Conservation (phyloP, 2,113 vertebrate genomes). For the Atherinomorus stipes region DNA sequence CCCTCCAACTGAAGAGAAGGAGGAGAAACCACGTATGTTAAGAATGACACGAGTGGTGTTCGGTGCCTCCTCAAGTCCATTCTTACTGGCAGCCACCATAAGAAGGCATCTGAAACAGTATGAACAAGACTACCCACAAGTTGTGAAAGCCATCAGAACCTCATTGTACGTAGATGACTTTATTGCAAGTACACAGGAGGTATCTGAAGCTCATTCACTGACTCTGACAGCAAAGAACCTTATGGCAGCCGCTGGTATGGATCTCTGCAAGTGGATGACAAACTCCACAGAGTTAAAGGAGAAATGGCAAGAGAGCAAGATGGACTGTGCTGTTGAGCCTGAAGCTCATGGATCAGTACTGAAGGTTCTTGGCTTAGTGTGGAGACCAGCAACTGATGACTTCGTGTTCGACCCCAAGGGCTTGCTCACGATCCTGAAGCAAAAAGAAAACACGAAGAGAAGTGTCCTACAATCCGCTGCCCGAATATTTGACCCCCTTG, state of each 20-base stretch:
- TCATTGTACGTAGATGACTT: slow-evolving; percentile 46
- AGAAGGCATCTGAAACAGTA: slow-evolving; percentile 22
- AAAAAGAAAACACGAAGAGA: neutral
- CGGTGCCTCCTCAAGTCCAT: slow-evolving; percentile 15
- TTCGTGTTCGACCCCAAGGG: neutral
- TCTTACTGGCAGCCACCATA: slow-evolving; percentile 21
- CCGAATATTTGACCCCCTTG: no score
- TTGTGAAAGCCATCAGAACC: slow-evolving; percentile 15
- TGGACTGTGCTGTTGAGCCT: no score
- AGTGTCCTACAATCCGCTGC: slow-evolving; percentile 1
- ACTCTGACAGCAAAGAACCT: no score
- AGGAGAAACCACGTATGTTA: neutral
- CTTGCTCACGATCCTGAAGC: neutral
- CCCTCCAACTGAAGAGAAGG: no score
- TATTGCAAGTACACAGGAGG: no score
- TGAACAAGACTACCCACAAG: neutral
- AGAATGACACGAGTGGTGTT: slow-evolving; percentile 26
- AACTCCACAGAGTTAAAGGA: no score
- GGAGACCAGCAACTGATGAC: neutral
- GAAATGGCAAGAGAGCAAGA: no score
- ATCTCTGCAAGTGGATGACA: no score
- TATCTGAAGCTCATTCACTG: no score
- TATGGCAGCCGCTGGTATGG: no score
- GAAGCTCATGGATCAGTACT: no score
- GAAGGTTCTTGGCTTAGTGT: slow-evolving; percentile 1